phyloP scores from a whole-genome alignment of 2,888 invertebrate genomes.

The Trilocha varians region DNA sequence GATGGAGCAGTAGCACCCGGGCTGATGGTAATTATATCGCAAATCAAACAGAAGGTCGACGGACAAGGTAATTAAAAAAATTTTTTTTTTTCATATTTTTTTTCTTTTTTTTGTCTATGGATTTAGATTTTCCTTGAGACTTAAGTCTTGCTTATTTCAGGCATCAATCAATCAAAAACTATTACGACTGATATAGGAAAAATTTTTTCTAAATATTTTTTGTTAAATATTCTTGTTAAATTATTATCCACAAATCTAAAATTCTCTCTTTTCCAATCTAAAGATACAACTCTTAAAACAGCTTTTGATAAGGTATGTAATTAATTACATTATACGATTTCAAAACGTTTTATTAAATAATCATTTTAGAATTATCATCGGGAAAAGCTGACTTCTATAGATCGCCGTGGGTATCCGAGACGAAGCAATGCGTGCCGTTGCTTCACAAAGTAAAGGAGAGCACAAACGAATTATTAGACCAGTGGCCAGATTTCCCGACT shows the following conservation, averaged over 20 bases:
- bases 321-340: not conserved
- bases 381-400: slow-evolving; percentile 82
- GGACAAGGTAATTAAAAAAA: slow-evolving; percentile 39
- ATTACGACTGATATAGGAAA: no score
- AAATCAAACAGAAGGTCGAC: slow-evolving; percentile 64
- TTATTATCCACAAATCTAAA: no score
- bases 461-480: slow-evolving; percentile 76
- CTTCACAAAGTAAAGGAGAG: slow-evolving; percentile 76
- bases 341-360: not conserved
- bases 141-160: no score
- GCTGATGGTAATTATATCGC: slow-evolving; percentile 71
- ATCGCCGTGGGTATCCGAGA: slow-evolving; percentile 86
- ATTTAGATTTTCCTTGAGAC: no score
- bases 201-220: no score
- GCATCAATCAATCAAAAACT: no score
- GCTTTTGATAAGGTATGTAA: no score
- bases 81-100: not conserved
- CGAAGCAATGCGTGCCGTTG: slow-evolving; percentile 79
- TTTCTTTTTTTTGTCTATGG: no score
- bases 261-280: no score
- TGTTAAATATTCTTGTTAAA: no score
- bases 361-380: slow-evolving; percentile 32
- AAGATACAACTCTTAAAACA: no score
- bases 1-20: slow-evolving; percentile 72
- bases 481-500: slow-evolving; percentile 94